Base-by-base conservation (phyloP, 2,113 vertebrate species). In the Platichthys stellatus region DNA sequence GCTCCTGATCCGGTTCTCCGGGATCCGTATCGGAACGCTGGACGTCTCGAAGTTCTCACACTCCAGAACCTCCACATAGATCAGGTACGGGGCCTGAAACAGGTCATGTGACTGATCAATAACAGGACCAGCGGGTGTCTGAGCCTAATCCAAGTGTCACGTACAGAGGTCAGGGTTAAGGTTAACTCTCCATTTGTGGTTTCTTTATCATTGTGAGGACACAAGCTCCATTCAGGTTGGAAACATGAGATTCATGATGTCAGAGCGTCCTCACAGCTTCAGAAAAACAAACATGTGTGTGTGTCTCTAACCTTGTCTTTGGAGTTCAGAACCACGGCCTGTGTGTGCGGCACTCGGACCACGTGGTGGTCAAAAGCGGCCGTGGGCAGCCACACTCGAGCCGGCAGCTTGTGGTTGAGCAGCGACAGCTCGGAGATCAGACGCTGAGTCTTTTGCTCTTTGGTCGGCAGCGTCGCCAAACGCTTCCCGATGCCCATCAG, bases 11-110 rank as follows among this genome's bases (percentile, higher is more conserved):
- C 97, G 94, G 74, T 97, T 98, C 94, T 99, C 98, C 0, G 98
- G 97, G 86, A 99, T 99, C 21, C 98, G 93, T 10, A 94, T 90
- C 0, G 98, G 98, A 7, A 99, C 96, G 0, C 47, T 96, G 10
- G 97, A 97, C 3, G 95, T 96, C 91, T 99, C 98, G 0, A 99
- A 97, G 86, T 97, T 97, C 83, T 99, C 98, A 59, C 97, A 99
- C 90, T 98, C 98, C 71, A 99, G 94, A 60, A 98, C 97, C 86
- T 99, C 98, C 65, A 98, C 97, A 1, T 98, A 99, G 94, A 99
- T 99, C 47, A 99, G 77, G 72, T 99, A 99, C 0, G 97, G 97
- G 26, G 97, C 97, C 97, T 98, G 86, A 24, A n/a, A 67, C 0
- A 8, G 71, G 76, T 81, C 78, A 84, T 3, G 1, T 63, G 49